Evolutionary conservation across 2,888 invertebrate species (phyloP).

Genomic region (Caenorhabditis zanzibari): DNA sequence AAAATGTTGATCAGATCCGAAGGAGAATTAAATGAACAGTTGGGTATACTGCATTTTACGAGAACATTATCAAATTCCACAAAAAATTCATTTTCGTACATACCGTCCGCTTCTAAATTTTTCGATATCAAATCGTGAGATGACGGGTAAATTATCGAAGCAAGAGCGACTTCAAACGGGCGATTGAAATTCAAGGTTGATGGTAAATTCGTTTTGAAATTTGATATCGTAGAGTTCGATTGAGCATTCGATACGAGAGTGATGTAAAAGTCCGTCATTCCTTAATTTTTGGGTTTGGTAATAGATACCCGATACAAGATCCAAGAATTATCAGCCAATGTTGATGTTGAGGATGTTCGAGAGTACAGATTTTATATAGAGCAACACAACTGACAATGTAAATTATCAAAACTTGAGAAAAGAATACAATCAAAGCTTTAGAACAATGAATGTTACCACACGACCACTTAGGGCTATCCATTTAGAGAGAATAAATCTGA

Average conservation of each 20-base stretch:
- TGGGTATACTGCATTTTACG: too few relatives aligned
- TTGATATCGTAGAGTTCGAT: slow-evolving; percentile 12
- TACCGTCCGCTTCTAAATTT: not conserved
- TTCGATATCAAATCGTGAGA: slow-evolving; percentile 40
- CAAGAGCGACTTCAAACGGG: slow-evolving; percentile 14
- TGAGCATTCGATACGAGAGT: slow-evolving; percentile 31
- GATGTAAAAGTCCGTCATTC: slow-evolving; percentile 30
- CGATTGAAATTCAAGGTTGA: not conserved
- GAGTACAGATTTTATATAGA: slow-evolving; percentile 28
- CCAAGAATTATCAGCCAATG: slow-evolving; percentile 26
- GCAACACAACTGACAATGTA: slow-evolving; percentile 25
- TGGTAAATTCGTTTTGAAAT: slow-evolving; percentile 25
- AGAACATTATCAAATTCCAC: too few relatives aligned
- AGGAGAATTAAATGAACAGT: too few relatives aligned
- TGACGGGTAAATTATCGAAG: slow-evolving; percentile 32
- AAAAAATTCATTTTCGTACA: slow-evolving; percentile 30
- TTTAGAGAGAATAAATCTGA: not conserved
- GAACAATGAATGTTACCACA: slow-evolving; percentile 30
- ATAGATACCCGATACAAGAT: slow-evolving; percentile 31
- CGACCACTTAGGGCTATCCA: slow-evolving; percentile 19
- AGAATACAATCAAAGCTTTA: slow-evolving; percentile 31
- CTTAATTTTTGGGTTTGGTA: slow-evolving; percentile 43
- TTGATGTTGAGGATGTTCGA: slow-evolving; percentile 1
- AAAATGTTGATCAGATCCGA: not conserved
- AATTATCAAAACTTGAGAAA: slow-evolving; percentile 34